Evolutionary conservation across 2,888 invertebrate genomes (phyloP), one percentile per base, ranked within the genome.

Genomic region (Stenchaetothrips biformis): DNA sequence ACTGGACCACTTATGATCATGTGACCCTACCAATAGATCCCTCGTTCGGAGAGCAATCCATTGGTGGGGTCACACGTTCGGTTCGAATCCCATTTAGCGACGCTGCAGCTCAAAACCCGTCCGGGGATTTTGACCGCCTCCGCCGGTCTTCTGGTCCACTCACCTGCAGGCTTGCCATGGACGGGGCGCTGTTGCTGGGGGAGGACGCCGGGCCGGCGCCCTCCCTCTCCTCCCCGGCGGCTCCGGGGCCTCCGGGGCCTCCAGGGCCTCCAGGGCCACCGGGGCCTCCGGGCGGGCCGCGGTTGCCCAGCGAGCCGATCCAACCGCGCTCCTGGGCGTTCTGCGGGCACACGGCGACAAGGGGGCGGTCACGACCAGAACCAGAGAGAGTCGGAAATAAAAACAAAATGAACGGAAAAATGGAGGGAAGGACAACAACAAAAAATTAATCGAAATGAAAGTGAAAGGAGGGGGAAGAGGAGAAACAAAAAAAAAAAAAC

Each of bases 181-280:
- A 37, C 37, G 37, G 59, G 59, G 18, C 59, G 6, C 18, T 16
- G 83, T 81, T 86, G 87, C 82, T 86, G 86, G 82, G 85, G 84
- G 81, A 16, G 59, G 59, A 16, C 18, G 59, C 59, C 25, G 67
- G 37, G 87, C 87, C 82, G 87, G 86, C 82, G 86, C 86, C 16
- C 82, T 83, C 77, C 86, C 83, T 83, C 87, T 87, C 80, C 87
- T 85, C 82, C 87, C 87, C 84, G 81, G 77, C 84, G 37, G 37
- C 37, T 37, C 37, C 37, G 37, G 37, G 37, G 37, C 37, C 37
- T 1, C 37, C 37, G 4, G 37, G 37, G 37, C 37, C 37, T 1
- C 37, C 37, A 4, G 37, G 37, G 37, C 37, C 37, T 1, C 37
- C 37, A 37, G 37, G 37, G 37, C 37, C 37, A 4, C 37, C 37